phyloP scores from a whole-genome alignment of 2,797 vertebrate genomes.

The Apogon talboti region DNA sequence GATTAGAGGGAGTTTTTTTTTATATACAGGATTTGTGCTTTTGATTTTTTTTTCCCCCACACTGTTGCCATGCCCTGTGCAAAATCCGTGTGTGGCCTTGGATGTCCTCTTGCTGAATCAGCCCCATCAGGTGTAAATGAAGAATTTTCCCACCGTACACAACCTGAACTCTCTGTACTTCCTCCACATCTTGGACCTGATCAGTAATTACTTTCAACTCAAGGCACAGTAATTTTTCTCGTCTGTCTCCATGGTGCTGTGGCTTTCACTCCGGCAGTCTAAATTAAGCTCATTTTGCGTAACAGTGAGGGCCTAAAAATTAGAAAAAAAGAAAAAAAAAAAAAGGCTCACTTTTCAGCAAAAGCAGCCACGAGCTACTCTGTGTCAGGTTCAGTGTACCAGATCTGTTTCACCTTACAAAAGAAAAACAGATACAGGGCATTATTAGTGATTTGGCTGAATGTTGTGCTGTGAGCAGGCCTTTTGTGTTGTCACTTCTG shows the following conservation, averaged over 20 bases:
- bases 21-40: conserved; percentile 21
- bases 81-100: background rate
- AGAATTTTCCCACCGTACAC: conserved; percentile 10
- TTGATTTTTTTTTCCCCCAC: conserved; percentile 8
- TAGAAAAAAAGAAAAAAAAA: background rate
- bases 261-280: conserved; percentile 10
- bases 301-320: background rate
- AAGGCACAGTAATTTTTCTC: conserved; percentile 15
- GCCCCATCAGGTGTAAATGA: background rate
- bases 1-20: conserved; percentile 26
- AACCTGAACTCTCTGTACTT: background rate
- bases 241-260: conserved; percentile 35
- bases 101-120: conserved; percentile 27
- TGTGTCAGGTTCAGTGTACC: background rate
- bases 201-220: conserved; percentile 18
- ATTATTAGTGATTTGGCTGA: conserved; percentile 19
- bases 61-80: background rate
- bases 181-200: background rate
- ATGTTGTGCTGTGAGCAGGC: background rate
- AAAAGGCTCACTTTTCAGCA: conserved; percentile 3
- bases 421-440: conserved; percentile 9
- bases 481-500: conserved; percentile 37
- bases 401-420: background rate
- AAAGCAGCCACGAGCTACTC: background rate
- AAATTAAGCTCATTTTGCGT: conserved; percentile 8